Evolutionary conservation across 30 jellyfish, hydroid and myxozoan genomes (phyloP).

Genomic region (Turritopsis rubra): DNA sequence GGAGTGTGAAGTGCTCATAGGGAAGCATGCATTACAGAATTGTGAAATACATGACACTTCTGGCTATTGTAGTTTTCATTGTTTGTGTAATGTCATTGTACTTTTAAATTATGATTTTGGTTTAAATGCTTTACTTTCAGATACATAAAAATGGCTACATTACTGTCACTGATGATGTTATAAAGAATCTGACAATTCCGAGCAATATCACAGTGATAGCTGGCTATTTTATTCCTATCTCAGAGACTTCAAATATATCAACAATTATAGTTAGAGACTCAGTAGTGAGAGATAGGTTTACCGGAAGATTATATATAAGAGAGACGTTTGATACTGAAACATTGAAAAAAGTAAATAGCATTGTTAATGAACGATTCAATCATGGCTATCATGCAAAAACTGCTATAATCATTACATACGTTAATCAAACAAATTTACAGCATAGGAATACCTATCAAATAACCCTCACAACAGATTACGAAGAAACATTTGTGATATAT

Average conservation of each 20-base stretch:
- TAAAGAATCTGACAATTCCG: background rate
- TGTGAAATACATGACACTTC: no score
- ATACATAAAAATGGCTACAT: background rate
- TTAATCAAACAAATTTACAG: background rate
- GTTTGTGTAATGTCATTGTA: no score
- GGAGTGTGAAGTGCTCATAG: no score
- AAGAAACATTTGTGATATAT: conserved; percentile 3
- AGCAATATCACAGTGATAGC: background rate
- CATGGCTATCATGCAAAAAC: background rate
- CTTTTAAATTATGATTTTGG: no score
- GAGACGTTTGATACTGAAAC: background rate
- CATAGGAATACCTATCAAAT: background rate
- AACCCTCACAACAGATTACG: background rate
- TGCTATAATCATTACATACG: background rate
- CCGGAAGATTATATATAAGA: background rate
- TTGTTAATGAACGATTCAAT: background rate
- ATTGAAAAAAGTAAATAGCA: background rate
- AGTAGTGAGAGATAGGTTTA: background rate
- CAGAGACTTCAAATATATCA: background rate
- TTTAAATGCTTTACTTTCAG: background rate
- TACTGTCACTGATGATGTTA: background rate
- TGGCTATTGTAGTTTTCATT: no score
- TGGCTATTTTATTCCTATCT: background rate
- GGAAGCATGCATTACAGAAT: no score
- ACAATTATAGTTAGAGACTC: background rate